Base-by-base conservation (phyloP, 2,113 vertebrate species). In the Bufo gargarizans region DNA sequence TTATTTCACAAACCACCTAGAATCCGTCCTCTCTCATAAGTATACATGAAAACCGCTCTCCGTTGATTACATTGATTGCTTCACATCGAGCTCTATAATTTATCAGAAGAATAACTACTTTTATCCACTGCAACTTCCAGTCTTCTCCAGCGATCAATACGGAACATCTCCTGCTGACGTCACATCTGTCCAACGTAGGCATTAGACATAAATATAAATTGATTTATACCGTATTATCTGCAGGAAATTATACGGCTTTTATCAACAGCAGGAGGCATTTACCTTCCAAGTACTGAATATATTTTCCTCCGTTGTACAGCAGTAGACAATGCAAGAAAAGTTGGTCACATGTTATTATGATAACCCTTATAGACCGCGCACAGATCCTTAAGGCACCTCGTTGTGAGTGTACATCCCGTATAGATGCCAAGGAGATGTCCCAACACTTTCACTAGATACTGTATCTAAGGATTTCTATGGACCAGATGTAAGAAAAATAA, bases 131-230 rank as follows among this genome's bases (percentile, higher is more conserved):
- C 84, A 74, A 22, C 20, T 20, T 56, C 71, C n/a, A 59, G 16
- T 16, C 67, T 43, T 6, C 10, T 19, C 43, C 8, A 78, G 50
- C 19, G 74, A 77, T 78, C 85, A 53, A 65, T 86, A 86, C 74
- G 14, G 33, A 77, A 12, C 56, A 45, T 86, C 4, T 77, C 43
- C 43, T n/a, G 20, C 56, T 81, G 71, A 47, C 71, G 71, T 78
- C n/a, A 53, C 77, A 3, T 0, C 4, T 17, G 33, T 45, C 69
- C 71, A 17, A n/a, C 11, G n/a, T 17, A 55, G 67, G 49, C 17
- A 65, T 84, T n/a, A 45, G 55, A 86, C 56, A 77, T 63, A 78
- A 86, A 86, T n/a, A 61, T 65, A 53, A n/a, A 86, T 86, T 76
- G 58, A 86, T 86, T 63, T 85, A 67, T n/a, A 22, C 8, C 11